Evolutionary conservation across 2,797 vertebrate species (phyloP), one percentile per base, ranked within the genome.

Genomic region (Peromyscus nudipes): DNA sequence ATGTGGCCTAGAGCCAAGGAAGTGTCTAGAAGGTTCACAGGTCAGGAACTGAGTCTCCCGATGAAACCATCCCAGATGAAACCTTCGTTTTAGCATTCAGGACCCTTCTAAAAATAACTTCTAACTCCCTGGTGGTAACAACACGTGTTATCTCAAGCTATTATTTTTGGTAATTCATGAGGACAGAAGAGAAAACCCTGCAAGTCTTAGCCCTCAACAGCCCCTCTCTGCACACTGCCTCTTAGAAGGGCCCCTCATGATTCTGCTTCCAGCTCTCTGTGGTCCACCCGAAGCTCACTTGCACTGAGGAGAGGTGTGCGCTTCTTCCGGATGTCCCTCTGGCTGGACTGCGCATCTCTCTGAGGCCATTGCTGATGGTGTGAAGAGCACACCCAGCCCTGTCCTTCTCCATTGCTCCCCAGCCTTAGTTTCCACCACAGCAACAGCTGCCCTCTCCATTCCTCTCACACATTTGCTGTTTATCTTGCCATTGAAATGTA

Each of bases 41-140:
- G 46, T 11, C 13, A 79, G 37, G 73, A 52, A 31, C 2, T 4
- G 19, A 11, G 31, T 62, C 52, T 62, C 27, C 83, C 19, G 67
- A 62, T 60, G 55, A 62, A 43, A 1, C 16, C 2, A 62, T 8
- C 46, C 71, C 21, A 16, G 7, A 64, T 6, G 10, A 93, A 91
- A 80, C 52, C 31, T 19, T 69, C 31, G 49, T 21, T 77, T 87
- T 34, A 93, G 76, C 34, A 14, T 77, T 2, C 1, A 43, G 90
- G 89, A 60, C 19, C 37, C 37, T 37, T 43, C 83, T 83, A 55
- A 60, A 85, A 67, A 85, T 49, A 55, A 71, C 23, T 91, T 43
- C 60, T 86, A 60, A 83, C 43, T 49, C 83, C 67, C 75, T 21
- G 55, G 91, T 52, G 62, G 46, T 19, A 49, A 62, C 0, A 60